A percentile compares a stretch with the other conserved stretches of the same genome.
phyloP scores from a whole-genome alignment of 2,797 vertebrate species.

The Selene dorsalis region DNA sequence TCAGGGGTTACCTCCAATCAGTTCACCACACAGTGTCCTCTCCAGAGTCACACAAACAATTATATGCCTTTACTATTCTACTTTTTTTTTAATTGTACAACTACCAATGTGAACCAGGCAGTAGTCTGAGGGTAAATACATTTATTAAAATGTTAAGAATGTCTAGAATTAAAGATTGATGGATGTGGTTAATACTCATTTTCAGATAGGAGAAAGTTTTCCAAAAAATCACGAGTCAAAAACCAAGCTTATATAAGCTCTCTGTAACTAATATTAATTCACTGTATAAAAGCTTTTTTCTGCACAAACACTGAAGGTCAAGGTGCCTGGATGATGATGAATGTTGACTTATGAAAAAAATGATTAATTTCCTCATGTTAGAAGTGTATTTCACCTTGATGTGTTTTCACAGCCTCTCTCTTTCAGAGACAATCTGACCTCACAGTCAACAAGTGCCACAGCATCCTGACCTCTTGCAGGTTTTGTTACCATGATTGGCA shows the following conservation, averaged over 20 bases:
- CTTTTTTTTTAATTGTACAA: slow-evolving; percentile 5
- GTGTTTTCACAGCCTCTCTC: background rate
- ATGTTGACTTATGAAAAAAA: background rate
- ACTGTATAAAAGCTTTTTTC: background rate
- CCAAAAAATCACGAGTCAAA: background rate
- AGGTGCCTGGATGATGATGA: too few relatives aligned
- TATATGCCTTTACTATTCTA: background rate
- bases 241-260: background rate
- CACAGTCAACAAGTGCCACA: background rate
- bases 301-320: background rate
- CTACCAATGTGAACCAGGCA: background rate
- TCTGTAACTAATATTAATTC: background rate
- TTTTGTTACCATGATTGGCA: background rate
- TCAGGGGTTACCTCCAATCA: too few relatives aligned
- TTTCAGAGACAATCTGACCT: background rate
- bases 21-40: too few relatives aligned
- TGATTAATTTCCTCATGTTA: background rate
- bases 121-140: background rate
- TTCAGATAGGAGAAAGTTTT: background rate
- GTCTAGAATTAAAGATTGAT: background rate
- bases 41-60: too few relatives aligned
- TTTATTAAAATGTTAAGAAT: background rate
- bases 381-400: background rate
- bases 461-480: background rate
- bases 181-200: background rate